Conservation (phyloP, 2,888 invertebrate species). For the Drosophila nr. perissopoda region DNA sequence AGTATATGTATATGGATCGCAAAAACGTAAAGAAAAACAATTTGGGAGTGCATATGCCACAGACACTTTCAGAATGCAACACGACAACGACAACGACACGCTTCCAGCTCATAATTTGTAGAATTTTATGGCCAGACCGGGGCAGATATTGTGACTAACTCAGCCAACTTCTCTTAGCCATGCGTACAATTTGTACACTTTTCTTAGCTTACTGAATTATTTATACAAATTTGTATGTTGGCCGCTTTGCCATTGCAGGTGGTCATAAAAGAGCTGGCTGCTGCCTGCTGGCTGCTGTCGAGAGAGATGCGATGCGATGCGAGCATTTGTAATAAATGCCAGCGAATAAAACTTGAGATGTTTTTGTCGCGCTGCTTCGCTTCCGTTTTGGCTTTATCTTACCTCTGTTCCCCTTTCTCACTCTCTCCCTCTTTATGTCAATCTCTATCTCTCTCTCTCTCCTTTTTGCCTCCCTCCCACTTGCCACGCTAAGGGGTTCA, state of each 20-base stretch:
- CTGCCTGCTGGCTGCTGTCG: conserved; percentile 18
- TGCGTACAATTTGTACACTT: conserved; percentile 22
- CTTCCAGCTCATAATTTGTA: conserved; percentile 70
- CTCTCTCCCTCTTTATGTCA: neutral
- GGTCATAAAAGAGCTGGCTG: conserved; percentile 51
- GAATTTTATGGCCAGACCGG: conserved; percentile 49
- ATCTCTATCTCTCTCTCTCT: neutral
- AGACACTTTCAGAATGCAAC: conserved; percentile 40
- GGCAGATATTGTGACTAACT: conserved; percentile 15
- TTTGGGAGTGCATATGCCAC: conserved; percentile 69
- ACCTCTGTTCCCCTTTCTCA: neutral
- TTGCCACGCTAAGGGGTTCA: conserved; percentile 12
- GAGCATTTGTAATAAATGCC: conserved; percentile 65
- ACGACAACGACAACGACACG: conserved; percentile 42
- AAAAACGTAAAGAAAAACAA: conserved; percentile 33
- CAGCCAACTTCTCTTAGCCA: conserved; percentile 3
- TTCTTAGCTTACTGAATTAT: conserved; percentile 52
- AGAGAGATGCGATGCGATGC: conserved; percentile 41
- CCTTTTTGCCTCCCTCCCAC: neutral
- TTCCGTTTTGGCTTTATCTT: conserved; percentile 37
- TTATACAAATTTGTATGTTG: conserved; percentile 64
- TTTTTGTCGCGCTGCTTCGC: conserved; percentile 30
- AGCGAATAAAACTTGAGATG: conserved; percentile 65
- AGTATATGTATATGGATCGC: conserved; percentile 36
- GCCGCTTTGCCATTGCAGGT: conserved; percentile 66